phyloP scores from a whole-genome alignment of 2,113 vertebrate genomes.

The Raphicerus campestris region DNA sequence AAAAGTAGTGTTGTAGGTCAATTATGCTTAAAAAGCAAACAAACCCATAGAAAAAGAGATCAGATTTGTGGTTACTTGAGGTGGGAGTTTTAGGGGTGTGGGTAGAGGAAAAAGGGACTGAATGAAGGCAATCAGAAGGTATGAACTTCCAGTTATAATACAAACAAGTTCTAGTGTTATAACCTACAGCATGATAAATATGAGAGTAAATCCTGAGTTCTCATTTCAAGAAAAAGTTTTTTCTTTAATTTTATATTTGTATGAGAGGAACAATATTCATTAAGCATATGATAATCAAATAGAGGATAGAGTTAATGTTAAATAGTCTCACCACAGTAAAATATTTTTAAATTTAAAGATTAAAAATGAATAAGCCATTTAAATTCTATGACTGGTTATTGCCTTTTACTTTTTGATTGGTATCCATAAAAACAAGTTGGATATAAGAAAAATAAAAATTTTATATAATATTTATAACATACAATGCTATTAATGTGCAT shows the following conservation, averaged over 20 bases:
- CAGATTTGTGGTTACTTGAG: neutral
- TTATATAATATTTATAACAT: neutral
- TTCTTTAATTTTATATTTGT: neutral
- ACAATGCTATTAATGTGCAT: neutral
- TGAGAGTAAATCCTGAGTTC: neutral
- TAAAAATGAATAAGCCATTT: neutral
- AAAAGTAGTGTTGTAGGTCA: neutral
- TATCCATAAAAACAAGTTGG: neutral
- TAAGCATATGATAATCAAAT: neutral
- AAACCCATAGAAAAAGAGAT: neutral
- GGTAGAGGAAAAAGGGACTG: neutral
- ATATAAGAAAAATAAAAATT: neutral
- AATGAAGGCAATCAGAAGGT: neutral
- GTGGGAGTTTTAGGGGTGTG: neutral
- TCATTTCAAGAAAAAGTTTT: neutral
- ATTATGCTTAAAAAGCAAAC: neutral
- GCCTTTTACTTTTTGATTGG: neutral
- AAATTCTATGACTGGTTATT: neutral
- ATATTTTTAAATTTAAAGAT: neutral
- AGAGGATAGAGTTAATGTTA: neutral
- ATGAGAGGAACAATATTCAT: neutral
- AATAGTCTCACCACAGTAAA: neutral
- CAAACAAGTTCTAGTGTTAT: neutral
- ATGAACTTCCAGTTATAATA: neutral
- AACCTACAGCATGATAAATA: neutral